phyloP scores from a whole-genome alignment of 2,888 invertebrate genomes.

The Athalia rosae region DNA sequence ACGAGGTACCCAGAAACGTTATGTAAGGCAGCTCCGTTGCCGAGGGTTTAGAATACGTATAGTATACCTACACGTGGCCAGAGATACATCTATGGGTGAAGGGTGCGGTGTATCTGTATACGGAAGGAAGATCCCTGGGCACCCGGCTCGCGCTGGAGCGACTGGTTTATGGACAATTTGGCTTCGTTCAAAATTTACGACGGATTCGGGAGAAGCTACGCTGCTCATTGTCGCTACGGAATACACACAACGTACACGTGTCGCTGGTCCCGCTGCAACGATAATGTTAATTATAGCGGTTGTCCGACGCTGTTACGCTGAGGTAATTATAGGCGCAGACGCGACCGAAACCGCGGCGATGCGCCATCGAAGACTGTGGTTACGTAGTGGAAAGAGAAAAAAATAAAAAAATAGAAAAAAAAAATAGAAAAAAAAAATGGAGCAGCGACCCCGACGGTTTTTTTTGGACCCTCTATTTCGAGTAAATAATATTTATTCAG shows the following conservation, averaged over 20 bases:
- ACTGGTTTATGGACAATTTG: conserved; percentile 40
- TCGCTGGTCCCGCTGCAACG: too few species aligned
- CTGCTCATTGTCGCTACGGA: not conserved
- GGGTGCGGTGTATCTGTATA: not conserved
- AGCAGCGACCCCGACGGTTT: not conserved
- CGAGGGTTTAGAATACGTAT: not conserved
- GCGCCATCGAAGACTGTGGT: too few species aligned
- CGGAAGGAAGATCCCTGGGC: conserved; percentile 5
- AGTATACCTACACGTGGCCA: not conserved
- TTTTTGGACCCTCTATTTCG: conserved; percentile 3
- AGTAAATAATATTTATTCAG: conserved; percentile 37
- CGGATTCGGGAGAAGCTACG: not conserved
- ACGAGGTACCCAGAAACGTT: too few species aligned
- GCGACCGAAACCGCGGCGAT: too few species aligned
- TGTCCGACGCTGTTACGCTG: too few species aligned
- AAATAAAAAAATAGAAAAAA: conserved; percentile 11
- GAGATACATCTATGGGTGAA: too few species aligned
- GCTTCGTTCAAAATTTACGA: conserved; percentile 24
- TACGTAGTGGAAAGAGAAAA: not conserved
- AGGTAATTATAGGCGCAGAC: too few species aligned
- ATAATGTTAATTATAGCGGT: too few species aligned
- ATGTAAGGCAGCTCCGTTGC: too few species aligned
- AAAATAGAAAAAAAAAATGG: conserved; percentile 21
- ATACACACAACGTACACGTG: not conserved
- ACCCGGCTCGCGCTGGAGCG: not conserved